Evolutionary conservation across 2,888 invertebrate genomes (phyloP).

Genomic region (Drosophila rubida): DNA sequence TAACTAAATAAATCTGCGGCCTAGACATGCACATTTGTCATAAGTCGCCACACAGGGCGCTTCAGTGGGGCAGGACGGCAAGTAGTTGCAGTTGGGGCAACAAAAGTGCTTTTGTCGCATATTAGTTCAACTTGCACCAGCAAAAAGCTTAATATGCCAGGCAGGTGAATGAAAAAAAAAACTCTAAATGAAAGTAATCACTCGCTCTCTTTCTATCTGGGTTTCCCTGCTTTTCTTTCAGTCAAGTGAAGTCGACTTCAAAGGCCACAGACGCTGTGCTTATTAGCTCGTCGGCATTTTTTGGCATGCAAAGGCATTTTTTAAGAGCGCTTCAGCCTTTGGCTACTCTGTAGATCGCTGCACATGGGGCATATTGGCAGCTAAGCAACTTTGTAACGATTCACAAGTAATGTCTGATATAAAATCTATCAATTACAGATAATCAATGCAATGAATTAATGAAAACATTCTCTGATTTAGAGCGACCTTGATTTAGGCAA

Average conservation of each 20-base stretch:
- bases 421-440: too few species aligned
- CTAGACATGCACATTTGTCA: conserved; percentile 63
- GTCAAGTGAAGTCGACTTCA: conserved; percentile 53
- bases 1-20: conserved; percentile 67
- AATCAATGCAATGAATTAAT: too few species aligned
- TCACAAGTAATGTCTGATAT: too few species aligned
- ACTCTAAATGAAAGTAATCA: conserved; percentile 30
- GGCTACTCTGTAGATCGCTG: conserved; percentile 30
- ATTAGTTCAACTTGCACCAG: conserved; percentile 46
- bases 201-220: background rate
- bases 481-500: too few species aligned
- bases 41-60: conserved; percentile 24
- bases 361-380: conserved; percentile 5
- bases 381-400: too few species aligned
- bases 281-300: conserved; percentile 73
- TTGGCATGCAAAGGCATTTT: conserved; percentile 76
- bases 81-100: background rate
- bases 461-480: too few species aligned
- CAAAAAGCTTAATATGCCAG: conserved; percentile 24
- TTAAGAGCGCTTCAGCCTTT: conserved; percentile 56
- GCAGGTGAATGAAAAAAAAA: conserved; percentile 26
- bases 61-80: background rate
- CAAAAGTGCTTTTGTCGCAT: conserved; percentile 35
- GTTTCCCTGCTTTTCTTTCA: background rate
- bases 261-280: conserved; percentile 63